Evolutionary conservation across 1,140 invertebrate genomes (phyloP), one percentile per base, ranked within the genome.

Genomic region (Calycopis cecrops): DNA sequence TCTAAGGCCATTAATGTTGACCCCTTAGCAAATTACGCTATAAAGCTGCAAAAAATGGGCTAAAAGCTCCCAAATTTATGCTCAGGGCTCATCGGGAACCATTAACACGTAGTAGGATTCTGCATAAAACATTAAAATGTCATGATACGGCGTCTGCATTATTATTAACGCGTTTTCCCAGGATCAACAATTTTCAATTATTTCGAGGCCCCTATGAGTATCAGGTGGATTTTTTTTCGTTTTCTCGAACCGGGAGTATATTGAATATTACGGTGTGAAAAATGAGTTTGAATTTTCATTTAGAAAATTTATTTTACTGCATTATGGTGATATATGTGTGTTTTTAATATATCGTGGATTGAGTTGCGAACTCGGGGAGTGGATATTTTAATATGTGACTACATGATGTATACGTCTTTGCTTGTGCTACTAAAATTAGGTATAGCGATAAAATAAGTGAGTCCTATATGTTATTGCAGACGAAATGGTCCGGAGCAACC

Each of bases 81-180:
- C 28, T 35, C 35, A 42, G 61, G 57, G 57, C 65, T 67, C 70
- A 71, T 76, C 68, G 59, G 57, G 52, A 40, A 49, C 73, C 75
- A 75, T 78, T 80, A 78, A 71, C 77, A 80, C 71, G 63, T 76
- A 71, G 65, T 75, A 65, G 61, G 62, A 63, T 63, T 67, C 60
- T 76, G 73, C 68, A 73, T 75, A 75, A 75, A 76, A 76, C 75
- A 80, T 78, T 76, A 79, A 78, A 80, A 71, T 70, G 74, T 76
- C 70, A 62, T 55, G 69, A 61, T 63, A 66, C 62, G 34, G 54
- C 60, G 71, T 63, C 67, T 74, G 70, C 68, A 74, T 52, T 71
- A 62, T 75, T 73, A 80, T 78, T 76, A 78, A 80, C 66, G 64
- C 58, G 28, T 37, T 35, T 44, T 12, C 51, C 55, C 50, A 9